These are phyloP conservation scores for Oryzias melastigma DNA, from an alignment of 2,113 vertebrate genomes.

Conservation along the genomic window DNA sequence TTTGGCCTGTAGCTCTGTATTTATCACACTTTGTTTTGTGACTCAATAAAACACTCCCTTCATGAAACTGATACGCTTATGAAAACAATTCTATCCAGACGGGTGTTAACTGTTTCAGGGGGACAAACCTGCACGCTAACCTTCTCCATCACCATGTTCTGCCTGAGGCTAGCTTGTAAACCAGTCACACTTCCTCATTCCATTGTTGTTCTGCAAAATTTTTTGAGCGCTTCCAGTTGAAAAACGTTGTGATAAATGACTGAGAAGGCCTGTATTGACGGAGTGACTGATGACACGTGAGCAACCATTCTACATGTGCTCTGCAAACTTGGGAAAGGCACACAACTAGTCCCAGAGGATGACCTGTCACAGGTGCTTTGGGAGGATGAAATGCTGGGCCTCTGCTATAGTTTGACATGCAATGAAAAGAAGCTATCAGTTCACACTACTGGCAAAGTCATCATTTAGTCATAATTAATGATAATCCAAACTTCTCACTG, in stretches of 20 bases:
- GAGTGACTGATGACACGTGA: conserved; percentile 12
- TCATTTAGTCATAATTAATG: no score
- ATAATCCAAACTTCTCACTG: no score
- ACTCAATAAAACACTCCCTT: conserved; percentile 63
- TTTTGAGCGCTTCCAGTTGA: conserved; percentile 7
- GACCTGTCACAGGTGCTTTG: conserved; percentile 2
- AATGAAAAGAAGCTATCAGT: background rate
- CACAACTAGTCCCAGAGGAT: background rate
- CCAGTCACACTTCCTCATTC: conserved; percentile 24
- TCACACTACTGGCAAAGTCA: background rate
- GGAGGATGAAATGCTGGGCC: background rate
- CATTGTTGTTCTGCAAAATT: conserved; percentile 22
- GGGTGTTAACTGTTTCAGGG: conserved; percentile 45
- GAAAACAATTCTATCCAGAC: conserved; percentile 70
- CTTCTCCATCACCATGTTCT: conserved; percentile 38
- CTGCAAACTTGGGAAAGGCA: conserved; percentile 8
- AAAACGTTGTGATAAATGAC: conserved; percentile 17
- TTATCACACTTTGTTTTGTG: conserved; percentile 70
- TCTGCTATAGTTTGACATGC: background rate
- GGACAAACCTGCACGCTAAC: conserved; percentile 39
- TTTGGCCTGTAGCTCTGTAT: conserved; percentile 63
- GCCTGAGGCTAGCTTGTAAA: conserved; percentile 49
- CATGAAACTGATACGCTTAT: conserved; percentile 74
- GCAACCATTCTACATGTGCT: conserved; percentile 4
- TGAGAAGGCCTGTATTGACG: conserved; percentile 3